Percentiles rank a stretch among this genome's conserved stretches.
These are phyloP conservation scores for Cataglyphis cursor DNA, from an alignment of 2,888 invertebrate species.

Conservation along the genomic window DNA sequence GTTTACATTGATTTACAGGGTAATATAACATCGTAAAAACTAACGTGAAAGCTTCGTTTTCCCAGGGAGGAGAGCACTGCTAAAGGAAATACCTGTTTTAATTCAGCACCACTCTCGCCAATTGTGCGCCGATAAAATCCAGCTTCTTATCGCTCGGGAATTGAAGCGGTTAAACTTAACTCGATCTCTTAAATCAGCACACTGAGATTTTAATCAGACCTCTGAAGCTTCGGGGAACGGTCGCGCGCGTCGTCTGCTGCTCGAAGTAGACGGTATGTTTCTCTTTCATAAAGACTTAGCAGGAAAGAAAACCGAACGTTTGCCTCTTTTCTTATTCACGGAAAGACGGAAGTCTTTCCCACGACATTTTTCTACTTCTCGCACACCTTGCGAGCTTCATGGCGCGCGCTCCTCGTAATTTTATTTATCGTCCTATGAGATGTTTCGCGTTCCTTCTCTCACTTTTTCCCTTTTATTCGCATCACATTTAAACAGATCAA, in stretches of 20 bases:
- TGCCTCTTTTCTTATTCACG: neutral
- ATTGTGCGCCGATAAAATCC: slow-evolving; percentile 37
- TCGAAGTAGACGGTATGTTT: slow-evolving; percentile 33
- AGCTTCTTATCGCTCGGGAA: slow-evolving; percentile 34
- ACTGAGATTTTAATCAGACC: slow-evolving; percentile 73
- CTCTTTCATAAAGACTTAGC: slow-evolving; percentile 52
- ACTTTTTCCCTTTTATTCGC: neutral
- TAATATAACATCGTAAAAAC: slow-evolving; percentile 39
- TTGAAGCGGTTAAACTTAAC: slow-evolving; percentile 49
- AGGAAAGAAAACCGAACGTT: slow-evolving; percentile 28
- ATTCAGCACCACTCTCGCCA: slow-evolving; percentile 19
- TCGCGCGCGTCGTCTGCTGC: neutral
- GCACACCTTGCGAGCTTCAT: slow-evolving; percentile 14
- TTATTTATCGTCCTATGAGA: slow-evolving; percentile 67
- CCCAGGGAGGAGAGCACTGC: neutral
- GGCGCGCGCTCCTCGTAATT: slow-evolving; percentile 53
- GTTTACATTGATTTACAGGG: slow-evolving; percentile 35
- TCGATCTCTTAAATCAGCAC: slow-evolving; percentile 50
- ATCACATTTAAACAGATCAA: slow-evolving; percentile 36
- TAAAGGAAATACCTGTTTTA: slow-evolving; percentile 35
- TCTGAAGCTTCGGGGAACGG: slow-evolving; percentile 41
- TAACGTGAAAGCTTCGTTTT: slow-evolving; percentile 38
- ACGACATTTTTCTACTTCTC: slow-evolving; percentile 50
- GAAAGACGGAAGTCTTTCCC: neutral
- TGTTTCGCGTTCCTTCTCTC: slow-evolving; percentile 25